These are phyloP conservation scores for Gadopsis bispinosus DNA, from an alignment of 2,797 vertebrate genomes.

Conservation along the genomic window DNA sequence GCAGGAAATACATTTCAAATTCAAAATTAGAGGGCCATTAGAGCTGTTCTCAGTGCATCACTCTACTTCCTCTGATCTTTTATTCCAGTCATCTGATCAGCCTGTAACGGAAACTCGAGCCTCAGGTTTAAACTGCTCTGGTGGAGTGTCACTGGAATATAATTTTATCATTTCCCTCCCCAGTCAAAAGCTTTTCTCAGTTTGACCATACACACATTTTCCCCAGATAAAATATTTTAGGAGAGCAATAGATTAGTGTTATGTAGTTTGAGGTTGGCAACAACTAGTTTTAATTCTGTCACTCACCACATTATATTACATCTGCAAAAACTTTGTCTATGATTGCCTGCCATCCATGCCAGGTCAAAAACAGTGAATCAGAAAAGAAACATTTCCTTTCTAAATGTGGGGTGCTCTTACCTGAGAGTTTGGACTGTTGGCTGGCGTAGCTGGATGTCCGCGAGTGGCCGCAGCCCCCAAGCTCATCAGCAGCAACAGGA, in stretches of 20 bases:
- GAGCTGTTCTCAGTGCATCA: conserved; percentile 45
- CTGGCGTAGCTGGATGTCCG: conserved; percentile 97
- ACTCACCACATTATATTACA: background rate
- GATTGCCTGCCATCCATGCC: background rate
- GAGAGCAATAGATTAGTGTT: background rate
- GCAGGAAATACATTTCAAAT: conserved; percentile 51
- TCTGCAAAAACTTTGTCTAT: background rate
- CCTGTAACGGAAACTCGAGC: conserved; percentile 52
- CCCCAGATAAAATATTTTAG: background rate
- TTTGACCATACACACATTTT: conserved; percentile 15
- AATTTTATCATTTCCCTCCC: conserved; percentile 26
- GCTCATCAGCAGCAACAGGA: conserved; percentile 90
- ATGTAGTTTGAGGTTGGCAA: background rate
- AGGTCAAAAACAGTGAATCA: background rate
- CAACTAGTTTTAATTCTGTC: background rate
- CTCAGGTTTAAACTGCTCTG: conserved; percentile 34
- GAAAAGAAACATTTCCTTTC: background rate
- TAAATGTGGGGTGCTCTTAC: conserved; percentile 70
- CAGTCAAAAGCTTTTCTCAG: conserved; percentile 20
- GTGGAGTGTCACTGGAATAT: conserved; percentile 39
- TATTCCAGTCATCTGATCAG: conserved; percentile 64
- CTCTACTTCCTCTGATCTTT: conserved; percentile 60
- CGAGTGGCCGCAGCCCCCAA: conserved; percentile 93
- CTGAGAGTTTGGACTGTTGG: conserved; percentile 98
- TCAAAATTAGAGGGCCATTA: conserved; percentile 45